Percentiles rank a stretch among this genome's conserved stretches.
Evolutionary conservation across 1,140 invertebrate genomes (phyloP).

Genomic region (Lithobius niger): DNA sequence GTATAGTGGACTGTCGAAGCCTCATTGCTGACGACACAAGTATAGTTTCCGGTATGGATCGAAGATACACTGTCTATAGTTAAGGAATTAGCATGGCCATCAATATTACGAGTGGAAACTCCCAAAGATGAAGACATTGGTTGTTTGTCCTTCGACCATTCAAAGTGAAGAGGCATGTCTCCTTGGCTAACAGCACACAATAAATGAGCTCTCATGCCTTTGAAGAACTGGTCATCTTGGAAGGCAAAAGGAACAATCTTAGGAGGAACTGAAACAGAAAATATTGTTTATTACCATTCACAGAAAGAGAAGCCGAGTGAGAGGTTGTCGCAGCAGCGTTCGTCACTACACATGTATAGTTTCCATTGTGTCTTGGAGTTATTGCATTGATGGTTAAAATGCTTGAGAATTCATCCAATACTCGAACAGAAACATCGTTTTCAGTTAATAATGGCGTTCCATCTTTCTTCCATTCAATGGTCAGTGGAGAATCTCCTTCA

Average conservation of each 20-base stretch:
- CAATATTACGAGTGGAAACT: slow-evolving; percentile 48
- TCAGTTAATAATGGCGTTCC: no score
- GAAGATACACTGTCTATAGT: slow-evolving; percentile 71
- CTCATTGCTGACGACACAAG: slow-evolving; percentile 55
- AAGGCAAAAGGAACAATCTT: slow-evolving; percentile 46
- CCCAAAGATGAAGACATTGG: slow-evolving; percentile 37
- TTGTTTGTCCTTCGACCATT: slow-evolving; percentile 48
- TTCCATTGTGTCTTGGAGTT: no score
- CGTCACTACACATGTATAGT: no score
- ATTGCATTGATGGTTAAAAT: no score
- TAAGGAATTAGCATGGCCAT: slow-evolving; percentile 75
- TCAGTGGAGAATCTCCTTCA: no score
- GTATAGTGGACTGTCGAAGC: slow-evolving; percentile 28
- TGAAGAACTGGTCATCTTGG: slow-evolving; percentile 41
- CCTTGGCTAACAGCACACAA: slow-evolving; percentile 50
- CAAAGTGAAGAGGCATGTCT: slow-evolving; percentile 29
- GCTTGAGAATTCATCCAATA: no score
- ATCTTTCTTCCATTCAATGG: no score
- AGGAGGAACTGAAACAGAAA: slow-evolving; percentile 44
- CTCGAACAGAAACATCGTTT: no score
- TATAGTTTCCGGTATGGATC: slow-evolving; percentile 75
- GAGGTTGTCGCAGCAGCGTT: no score
- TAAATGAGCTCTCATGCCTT: slow-evolving; percentile 45
- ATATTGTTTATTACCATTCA: no score
- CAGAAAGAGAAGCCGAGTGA: no score